Conservation (phyloP, 2,888 invertebrate species). For the Thymelicus lineola region DNA sequence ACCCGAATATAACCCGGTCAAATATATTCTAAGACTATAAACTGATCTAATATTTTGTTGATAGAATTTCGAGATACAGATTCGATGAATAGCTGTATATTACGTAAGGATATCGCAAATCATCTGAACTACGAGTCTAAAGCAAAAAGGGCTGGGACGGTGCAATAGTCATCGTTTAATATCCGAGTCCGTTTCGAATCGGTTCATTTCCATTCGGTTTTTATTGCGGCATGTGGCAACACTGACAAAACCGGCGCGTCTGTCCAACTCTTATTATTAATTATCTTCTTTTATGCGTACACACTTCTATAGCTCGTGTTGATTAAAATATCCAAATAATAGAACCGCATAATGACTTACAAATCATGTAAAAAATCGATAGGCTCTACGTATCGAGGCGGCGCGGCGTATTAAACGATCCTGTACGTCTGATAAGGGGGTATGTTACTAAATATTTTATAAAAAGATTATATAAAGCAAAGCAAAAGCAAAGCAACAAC, state of each 20-base stretch:
- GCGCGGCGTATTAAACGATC: constrained; percentile 56
- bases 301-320: constrained; percentile 78
- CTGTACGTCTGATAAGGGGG: neutral
- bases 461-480: no score
- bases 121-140: constrained; percentile 62
- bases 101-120: constrained; percentile 59
- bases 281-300: constrained; percentile 79
- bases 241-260: constrained; percentile 65
- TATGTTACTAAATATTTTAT: constrained; percentile 3
- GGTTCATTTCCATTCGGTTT: constrained; percentile 77
- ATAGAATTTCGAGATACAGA: no score
- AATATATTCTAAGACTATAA: no score
- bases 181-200: constrained; percentile 78
- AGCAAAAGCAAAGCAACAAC: no score
- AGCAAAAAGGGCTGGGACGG: constrained; percentile 72
- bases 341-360: constrained; percentile 66
- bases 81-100: constrained; percentile 19
- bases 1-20: no score
- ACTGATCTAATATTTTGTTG: no score
- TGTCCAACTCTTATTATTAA: constrained; percentile 79
- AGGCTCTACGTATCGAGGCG: constrained; percentile 53
- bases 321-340: constrained; percentile 84
- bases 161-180: constrained; percentile 70
- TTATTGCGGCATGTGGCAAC: constrained; percentile 80
- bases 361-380: constrained; percentile 52